Base-by-base conservation (phyloP, 2,888 invertebrate genomes). In the Chelonus formosanus region DNA sequence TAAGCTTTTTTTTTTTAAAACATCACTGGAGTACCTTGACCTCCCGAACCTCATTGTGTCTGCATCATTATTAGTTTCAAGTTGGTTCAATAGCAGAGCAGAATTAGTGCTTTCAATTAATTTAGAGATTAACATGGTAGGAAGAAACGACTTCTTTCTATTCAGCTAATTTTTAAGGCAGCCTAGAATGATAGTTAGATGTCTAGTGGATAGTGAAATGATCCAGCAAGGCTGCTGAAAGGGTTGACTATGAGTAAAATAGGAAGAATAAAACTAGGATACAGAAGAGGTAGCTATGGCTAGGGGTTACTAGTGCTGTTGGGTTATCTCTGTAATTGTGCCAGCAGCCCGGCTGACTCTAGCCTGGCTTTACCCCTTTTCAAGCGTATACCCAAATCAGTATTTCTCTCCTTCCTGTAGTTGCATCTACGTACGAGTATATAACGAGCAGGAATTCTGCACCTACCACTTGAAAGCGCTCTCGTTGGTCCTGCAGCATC, bases 261-360 rank as follows among this genome's bases (percentile, higher is more conserved):
- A 40, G 10, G 40, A 55, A 47, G 20, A 48, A 54, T 61, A 60
- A 53, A 52, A 55, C 61, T 34, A 48, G 60, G 67, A 57, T 56
- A 50, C 56, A 63, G 8, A 62, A 58, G 45, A 35, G 57, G 52
- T 47, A 40, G 43, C 31, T 31, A 52, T 5, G 40, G 40, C 40
- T 40, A 40, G 40, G 40, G 40, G 40, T 40, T 40, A 40, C 40
- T 40, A 3, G 40, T 40, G 4, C 40, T 61, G 52, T 31, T 5
- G 60, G 64, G 64, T 69, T 69, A 69, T 69, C 69, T 69, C 65
- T 67, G 67, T 69, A 67, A 69, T 67, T 69, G 67, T 67, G 61
- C 61, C 61, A 61, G 66, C 55, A 59, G 74, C 70, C 72, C 48
- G 34, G 35, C 52, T 62, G 61, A 61, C 61, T 62, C 34, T 52